These are phyloP conservation scores for Argentina silus DNA, from an alignment of 2,797 vertebrate species.

Conservation along the genomic window DNA sequence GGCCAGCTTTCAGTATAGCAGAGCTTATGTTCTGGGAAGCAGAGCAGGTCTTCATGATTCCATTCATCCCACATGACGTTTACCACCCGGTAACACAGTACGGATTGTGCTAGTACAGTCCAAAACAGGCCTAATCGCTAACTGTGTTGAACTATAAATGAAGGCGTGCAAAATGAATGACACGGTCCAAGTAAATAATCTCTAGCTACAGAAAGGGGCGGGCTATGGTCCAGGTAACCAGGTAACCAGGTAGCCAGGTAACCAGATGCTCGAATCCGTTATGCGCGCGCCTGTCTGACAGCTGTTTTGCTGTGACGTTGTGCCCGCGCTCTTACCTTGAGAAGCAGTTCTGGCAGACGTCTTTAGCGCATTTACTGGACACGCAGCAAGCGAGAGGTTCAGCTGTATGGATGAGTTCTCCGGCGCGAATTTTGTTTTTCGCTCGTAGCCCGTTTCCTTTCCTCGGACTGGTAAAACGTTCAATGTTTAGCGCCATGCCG, in stretches of 20 bases:
- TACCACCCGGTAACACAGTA: neutral
- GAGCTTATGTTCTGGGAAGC: neutral
- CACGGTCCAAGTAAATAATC: too few relatives aligned
- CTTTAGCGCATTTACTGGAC: constrained; percentile 67
- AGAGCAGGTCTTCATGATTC: neutral
- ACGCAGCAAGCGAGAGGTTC: constrained; percentile 83
- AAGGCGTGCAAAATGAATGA: too few relatives aligned
- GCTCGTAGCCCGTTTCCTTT: constrained; percentile 85
- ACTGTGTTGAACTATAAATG: too few relatives aligned
- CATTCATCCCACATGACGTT: too few relatives aligned
- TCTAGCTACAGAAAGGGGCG: too few relatives aligned
- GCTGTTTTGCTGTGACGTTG: neutral
- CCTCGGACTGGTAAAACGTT: constrained; percentile 80
- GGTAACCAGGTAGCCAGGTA: too few relatives aligned
- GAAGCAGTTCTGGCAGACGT: constrained; percentile 85
- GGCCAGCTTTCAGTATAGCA: constrained; percentile 6
- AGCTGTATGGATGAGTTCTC: constrained; percentile 76
- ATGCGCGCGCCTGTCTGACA: neutral
- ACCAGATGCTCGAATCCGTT: neutral
- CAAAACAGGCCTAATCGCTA: too few relatives aligned
- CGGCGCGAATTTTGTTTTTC: constrained; percentile 54
- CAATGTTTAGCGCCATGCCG: constrained; percentile 72
- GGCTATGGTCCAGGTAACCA: too few relatives aligned
- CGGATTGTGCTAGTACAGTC: too few relatives aligned
- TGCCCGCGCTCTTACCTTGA: constrained; percentile 76